phyloP scores from a whole-genome alignment of 1,140 invertebrate genomes.

The Leptopilina clavipes region DNA sequence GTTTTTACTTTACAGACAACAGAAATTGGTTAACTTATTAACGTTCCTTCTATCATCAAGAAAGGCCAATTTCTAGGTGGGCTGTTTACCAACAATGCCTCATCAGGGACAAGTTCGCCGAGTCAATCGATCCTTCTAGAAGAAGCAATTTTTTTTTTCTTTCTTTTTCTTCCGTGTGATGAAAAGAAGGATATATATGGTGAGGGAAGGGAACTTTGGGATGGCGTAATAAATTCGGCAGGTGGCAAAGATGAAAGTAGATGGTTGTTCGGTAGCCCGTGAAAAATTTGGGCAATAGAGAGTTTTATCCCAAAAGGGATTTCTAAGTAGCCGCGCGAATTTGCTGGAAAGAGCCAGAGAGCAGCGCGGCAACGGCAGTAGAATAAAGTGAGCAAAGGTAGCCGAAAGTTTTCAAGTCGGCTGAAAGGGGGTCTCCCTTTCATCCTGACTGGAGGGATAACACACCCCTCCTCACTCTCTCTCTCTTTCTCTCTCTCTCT shows the following conservation, averaged over 20 bases:
- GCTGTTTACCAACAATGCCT: too few species aligned
- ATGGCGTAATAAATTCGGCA: conserved; percentile 32
- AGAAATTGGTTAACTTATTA: too few species aligned
- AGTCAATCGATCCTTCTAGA: not conserved
- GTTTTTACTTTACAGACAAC: too few species aligned
- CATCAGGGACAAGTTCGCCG: too few species aligned
- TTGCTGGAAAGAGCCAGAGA: conserved; percentile 15
- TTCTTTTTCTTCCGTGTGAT: not conserved
- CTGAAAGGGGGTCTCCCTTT: conserved; percentile 32
- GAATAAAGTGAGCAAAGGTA: conserved; percentile 27
- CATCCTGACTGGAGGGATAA: conserved; percentile 30
- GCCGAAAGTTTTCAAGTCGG: conserved; percentile 26
- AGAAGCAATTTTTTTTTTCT: too few species aligned
- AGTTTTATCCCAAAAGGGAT: conserved; percentile 20
- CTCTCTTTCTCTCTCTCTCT: too few species aligned
- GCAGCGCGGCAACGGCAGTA: not conserved
- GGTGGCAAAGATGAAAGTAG: conserved; percentile 33
- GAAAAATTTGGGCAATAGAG: conserved; percentile 34
- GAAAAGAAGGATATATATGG: not conserved
- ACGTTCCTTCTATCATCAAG: too few species aligned
- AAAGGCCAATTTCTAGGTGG: too few species aligned
- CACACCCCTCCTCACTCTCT: conserved; percentile 42
- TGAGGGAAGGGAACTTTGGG: not conserved
- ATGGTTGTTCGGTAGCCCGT: conserved; percentile 28
- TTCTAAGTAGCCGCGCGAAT: conserved; percentile 32